Evolutionary conservation across 1,140 invertebrate genomes (phyloP).

Genomic region (Zophobas morio): DNA sequence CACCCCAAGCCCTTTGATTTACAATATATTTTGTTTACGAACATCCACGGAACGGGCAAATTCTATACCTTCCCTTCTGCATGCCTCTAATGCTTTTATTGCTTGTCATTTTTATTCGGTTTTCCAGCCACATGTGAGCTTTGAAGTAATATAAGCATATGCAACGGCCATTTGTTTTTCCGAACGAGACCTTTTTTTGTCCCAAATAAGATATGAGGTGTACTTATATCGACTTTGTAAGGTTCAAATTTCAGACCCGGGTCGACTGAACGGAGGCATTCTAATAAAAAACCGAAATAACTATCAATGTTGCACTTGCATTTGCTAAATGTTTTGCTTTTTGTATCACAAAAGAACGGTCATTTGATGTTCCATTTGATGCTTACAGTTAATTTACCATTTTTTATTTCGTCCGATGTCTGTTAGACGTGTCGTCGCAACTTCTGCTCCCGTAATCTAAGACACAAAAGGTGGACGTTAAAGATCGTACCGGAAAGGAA

Average conservation of each 20-base stretch:
- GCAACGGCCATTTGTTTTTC: background rate
- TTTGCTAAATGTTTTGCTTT: too few species aligned
- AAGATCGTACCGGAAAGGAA: constrained; percentile 49
- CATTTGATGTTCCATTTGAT: background rate
- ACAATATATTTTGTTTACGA: constrained; percentile 25
- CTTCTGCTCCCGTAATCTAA: background rate
- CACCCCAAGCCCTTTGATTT: constrained; percentile 6
- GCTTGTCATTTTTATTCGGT: background rate
- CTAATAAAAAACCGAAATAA: too few species aligned
- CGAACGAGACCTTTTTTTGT: background rate
- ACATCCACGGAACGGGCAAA: background rate
- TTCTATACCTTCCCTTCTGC: background rate
- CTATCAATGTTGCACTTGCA: too few species aligned
- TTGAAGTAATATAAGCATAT: background rate
- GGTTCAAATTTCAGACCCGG: too few species aligned
- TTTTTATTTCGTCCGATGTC: too few species aligned
- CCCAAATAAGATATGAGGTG: background rate
- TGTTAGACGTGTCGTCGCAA: background rate
- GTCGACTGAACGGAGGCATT: too few species aligned
- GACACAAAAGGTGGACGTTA: background rate
- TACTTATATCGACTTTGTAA: too few species aligned
- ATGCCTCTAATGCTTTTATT: background rate
- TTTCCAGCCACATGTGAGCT: background rate
- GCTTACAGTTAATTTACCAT: background rate
- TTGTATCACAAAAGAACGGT: too few species aligned